A percentile compares a stretch with the other conserved stretches of the same genome.
Conservation (phyloP, 1,140 invertebrate genomes). For the Drosophila biarmipes region DNA sequence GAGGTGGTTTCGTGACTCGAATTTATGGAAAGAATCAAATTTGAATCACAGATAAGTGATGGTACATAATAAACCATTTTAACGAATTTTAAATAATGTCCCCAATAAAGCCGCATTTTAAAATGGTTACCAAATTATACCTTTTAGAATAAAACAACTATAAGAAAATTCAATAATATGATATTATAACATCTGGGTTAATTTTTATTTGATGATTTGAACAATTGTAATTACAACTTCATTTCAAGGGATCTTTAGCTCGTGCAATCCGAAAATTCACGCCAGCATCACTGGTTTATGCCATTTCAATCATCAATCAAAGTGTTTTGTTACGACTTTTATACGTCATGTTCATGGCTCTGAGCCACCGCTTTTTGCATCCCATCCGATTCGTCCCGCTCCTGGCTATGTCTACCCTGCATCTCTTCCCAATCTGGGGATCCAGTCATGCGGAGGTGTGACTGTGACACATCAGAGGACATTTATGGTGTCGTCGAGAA, state of each 20-base stretch:
- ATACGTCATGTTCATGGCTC: conserved; percentile 70
- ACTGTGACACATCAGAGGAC: conserved; percentile 72
- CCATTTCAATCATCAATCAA: conserved; percentile 78
- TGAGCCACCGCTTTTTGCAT: conserved; percentile 36
- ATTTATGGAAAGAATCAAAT: background rate
- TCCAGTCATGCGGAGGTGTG: conserved; percentile 55
- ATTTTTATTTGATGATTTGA: too few species aligned
- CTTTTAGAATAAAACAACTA: too few species aligned
- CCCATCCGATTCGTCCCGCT: conserved; percentile 12
- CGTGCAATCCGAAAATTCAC: conserved; percentile 3
- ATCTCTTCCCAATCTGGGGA: conserved; percentile 4
- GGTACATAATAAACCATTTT: too few species aligned
- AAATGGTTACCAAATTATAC: too few species aligned
- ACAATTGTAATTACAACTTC: too few species aligned
- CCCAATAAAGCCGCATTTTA: too few species aligned
- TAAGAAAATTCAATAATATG: too few species aligned
- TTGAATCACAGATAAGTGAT: background rate
- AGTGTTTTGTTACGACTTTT: conserved; percentile 81
- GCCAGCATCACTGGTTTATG: conserved; percentile 22
- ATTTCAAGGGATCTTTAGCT: background rate
- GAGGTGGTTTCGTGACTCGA: conserved; percentile 33
- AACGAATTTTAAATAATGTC: too few species aligned
- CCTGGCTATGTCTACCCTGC: conserved; percentile 5
- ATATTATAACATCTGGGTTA: too few species aligned
- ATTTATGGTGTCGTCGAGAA: conserved; percentile 77